Percentiles rank a stretch among this genome's conserved stretches.
Conservation (phyloP, 1,140 invertebrate genomes). For the Helicoverpa zea region DNA sequence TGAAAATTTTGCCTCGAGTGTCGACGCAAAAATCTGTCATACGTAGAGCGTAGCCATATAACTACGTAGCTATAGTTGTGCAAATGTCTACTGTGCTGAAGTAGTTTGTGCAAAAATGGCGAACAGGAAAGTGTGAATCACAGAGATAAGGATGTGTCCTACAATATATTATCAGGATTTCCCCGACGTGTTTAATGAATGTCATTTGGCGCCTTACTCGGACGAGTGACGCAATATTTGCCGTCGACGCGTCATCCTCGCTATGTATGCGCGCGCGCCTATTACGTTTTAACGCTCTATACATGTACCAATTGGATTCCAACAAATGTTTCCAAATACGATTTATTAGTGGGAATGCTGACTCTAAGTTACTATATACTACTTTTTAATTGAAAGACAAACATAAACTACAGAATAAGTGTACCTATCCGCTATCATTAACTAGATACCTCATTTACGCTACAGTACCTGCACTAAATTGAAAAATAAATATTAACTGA, state of each 20-base stretch:
- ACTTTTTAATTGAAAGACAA: too few species aligned
- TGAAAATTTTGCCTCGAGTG: neutral
- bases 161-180: constrained; percentile 53
- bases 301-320: neutral
- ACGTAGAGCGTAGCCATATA: neutral
- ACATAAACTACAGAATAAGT: too few species aligned
- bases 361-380: too few species aligned
- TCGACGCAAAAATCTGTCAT: neutral
- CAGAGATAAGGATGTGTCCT: constrained; percentile 38
- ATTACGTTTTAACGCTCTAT: neutral
- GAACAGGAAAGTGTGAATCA: constrained; percentile 41
- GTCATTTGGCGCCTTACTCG: constrained; percentile 16
- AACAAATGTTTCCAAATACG: too few species aligned
- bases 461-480: too few species aligned
- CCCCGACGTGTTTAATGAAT: constrained; percentile 37
- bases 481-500: too few species aligned
- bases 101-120: constrained; percentile 1
- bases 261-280: neutral
- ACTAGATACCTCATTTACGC: too few species aligned
- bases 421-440: too few species aligned
- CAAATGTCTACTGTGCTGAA: neutral
- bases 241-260: constrained; percentile 49
- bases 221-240: constrained; percentile 46
- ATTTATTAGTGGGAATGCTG: too few species aligned
- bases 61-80: too few species aligned